Evolutionary conservation across 1,140 invertebrate species (phyloP).

Genomic region (Choristoneura fumiferana): DNA sequence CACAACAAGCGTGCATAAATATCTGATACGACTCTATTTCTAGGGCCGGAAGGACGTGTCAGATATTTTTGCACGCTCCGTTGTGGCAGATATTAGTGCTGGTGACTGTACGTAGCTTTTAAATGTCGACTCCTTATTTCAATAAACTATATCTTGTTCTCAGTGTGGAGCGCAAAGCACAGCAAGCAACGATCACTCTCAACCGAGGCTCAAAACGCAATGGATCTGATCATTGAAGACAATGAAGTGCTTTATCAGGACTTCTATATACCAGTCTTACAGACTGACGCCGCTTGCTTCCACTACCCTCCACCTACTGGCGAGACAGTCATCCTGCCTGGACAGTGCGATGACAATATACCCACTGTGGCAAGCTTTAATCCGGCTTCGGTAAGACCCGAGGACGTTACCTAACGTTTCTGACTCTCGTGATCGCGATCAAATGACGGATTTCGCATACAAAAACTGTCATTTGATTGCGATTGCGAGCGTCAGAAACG

Average conservation of each 20-base stretch:
- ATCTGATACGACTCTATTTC: too few species aligned
- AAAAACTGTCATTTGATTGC: too few species aligned
- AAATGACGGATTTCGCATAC: too few species aligned
- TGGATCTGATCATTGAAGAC: slow-evolving; percentile 33
- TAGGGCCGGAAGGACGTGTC: too few species aligned
- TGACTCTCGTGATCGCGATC: too few species aligned
- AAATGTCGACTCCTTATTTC: too few species aligned
- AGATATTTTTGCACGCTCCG: too few species aligned
- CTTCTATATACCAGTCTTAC: slow-evolving; percentile 45
- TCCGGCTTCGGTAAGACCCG: slow-evolving; percentile 32
- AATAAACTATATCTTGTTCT: slow-evolving; percentile 1
- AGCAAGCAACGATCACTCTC: slow-evolving; percentile 43
- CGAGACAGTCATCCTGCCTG: slow-evolving; percentile 47
- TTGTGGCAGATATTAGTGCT: too few species aligned
- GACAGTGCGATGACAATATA: slow-evolving; percentile 54
- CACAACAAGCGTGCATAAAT: too few species aligned
- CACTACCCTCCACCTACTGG: slow-evolving; percentile 48
- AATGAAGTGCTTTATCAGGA: slow-evolving; percentile 42
- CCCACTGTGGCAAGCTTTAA: slow-evolving; percentile 43
- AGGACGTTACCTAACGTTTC: too few species aligned
- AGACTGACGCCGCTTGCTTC: slow-evolving; percentile 54
- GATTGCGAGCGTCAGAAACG: too few species aligned
- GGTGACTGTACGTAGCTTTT: too few species aligned
- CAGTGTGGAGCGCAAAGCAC: slow-evolving; percentile 68
- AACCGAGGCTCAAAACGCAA: slow-evolving; percentile 32